Conservation (phyloP, 2,888 invertebrate genomes). For the Synergus laeviventris region DNA sequence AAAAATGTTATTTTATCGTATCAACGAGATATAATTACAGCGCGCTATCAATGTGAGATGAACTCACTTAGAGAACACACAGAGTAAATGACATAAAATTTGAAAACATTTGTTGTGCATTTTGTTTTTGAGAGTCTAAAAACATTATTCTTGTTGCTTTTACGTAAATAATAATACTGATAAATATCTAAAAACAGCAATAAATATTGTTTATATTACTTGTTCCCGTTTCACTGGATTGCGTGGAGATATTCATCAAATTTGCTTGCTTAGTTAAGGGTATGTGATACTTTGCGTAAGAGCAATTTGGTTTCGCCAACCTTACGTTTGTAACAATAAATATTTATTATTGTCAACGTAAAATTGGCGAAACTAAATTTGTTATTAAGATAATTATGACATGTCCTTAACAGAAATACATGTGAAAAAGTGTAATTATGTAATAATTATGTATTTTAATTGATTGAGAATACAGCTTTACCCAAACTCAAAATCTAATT, state of each 20-base stretch:
- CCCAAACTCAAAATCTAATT: background rate
- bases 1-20: conserved; percentile 14
- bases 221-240: conserved; percentile 41
- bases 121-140: conserved; percentile 2
- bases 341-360: no score
- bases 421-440: background rate
- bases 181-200: conserved; percentile 35
- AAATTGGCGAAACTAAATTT: no score
- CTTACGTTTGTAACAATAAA: no score
- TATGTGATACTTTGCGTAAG: no score
- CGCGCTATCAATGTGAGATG: background rate
- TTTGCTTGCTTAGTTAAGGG: background rate
- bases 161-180: conserved; percentile 40
- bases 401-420: no score
- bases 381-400: no score
- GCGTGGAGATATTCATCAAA: conserved; percentile 21
- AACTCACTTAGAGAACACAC: conserved; percentile 6
- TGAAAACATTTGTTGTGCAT: background rate
- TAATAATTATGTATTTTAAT: background rate
- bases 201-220: conserved; percentile 34
- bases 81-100: background rate
- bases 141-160: background rate
- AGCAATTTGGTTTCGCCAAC: no score
- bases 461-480: background rate
- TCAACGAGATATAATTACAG: conserved; percentile 7